Base-by-base conservation (phyloP, 2,888 invertebrate species). In the Idaea dimidiata region DNA sequence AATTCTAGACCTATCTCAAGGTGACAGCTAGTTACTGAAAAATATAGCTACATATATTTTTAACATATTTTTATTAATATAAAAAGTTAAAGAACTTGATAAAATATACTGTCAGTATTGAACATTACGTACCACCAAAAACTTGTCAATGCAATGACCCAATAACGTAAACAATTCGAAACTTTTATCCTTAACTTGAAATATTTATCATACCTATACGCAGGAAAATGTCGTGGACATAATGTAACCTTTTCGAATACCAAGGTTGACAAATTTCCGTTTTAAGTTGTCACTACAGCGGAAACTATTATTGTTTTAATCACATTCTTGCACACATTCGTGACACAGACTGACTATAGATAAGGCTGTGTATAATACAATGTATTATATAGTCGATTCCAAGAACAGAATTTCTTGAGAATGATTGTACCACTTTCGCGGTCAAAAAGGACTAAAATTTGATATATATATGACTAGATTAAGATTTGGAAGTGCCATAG, bases 281-380 rank as follows among this genome's bases (percentile, higher is more conserved):
- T 56, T 56, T 16, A 55, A 8, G 16, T 16, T 17, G 17, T 17
- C 56, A 56, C 43, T 43, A 43, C 7, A 43, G 43, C 43, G 43
- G 43, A 43, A 43, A 43, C 43, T 43, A 8, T 43, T 43, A 43
- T 43, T 43, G 43, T 43, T 43, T 43, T 59, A 58, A 59, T 68
- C 55, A 59, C 64, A 69, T 72, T 71, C 75, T 68, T 59, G 68
- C 60, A 71, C 68, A 74, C 74, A 73, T 74, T 74, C 69, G 77
- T 66, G 72, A 73, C 64, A 68, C 71, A 68, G 74, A 65, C 66
- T 43, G 43, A 43, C 43, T 43, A 43, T 43, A 43, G 43, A 43
- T 43, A 43, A 43, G 8, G 10, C 1, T 58, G 60, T 60, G 16
- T 8, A 43, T 14, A 14, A 32, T 43, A 14, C 10, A 14, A 43